phyloP scores from a whole-genome alignment of 2,888 invertebrate species.

The Subacronicta megacephala region DNA sequence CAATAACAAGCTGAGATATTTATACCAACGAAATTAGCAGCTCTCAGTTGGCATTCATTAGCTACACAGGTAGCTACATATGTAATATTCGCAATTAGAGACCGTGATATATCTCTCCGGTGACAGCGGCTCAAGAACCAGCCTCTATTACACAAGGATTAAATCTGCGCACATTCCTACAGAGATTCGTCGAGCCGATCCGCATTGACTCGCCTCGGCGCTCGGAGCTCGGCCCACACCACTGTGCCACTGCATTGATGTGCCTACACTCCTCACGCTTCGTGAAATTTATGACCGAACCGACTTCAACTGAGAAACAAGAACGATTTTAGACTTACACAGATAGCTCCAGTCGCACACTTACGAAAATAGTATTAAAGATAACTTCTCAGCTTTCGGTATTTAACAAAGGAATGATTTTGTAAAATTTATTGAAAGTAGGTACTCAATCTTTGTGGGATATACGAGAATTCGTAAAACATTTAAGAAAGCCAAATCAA shows the following conservation, averaged over 20 bases:
- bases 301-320: constrained; percentile 60
- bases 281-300: constrained; percentile 68
- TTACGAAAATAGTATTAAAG: constrained; percentile 42
- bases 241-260: constrained; percentile 51
- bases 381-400: constrained; percentile 23
- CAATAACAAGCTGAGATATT: constrained; percentile 32
- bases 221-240: constrained; percentile 18
- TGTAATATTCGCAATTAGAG: constrained; percentile 72
- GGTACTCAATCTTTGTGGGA: constrained; percentile 36
- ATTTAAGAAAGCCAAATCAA: constrained; percentile 63
- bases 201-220: constrained; percentile 32
- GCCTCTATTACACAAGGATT: constrained; percentile 68
- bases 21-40: constrained; percentile 40
- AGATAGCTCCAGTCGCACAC: constrained; percentile 52
- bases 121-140: constrained; percentile 65
- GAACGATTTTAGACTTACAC: constrained; percentile 64
- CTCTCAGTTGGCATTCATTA: constrained; percentile 53
- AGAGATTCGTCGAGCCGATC: constrained; percentile 63
- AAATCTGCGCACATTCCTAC: constrained; percentile 72
- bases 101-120: constrained; percentile 69
- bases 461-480: constrained; percentile 43
- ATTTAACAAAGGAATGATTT: constrained; percentile 30
- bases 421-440: constrained; percentile 39
- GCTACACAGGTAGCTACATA: constrained; percentile 56
- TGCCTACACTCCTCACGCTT: constrained; percentile 60